phyloP scores from a whole-genome alignment of 2,113 vertebrate species.

The Cacatua alba region DNA sequence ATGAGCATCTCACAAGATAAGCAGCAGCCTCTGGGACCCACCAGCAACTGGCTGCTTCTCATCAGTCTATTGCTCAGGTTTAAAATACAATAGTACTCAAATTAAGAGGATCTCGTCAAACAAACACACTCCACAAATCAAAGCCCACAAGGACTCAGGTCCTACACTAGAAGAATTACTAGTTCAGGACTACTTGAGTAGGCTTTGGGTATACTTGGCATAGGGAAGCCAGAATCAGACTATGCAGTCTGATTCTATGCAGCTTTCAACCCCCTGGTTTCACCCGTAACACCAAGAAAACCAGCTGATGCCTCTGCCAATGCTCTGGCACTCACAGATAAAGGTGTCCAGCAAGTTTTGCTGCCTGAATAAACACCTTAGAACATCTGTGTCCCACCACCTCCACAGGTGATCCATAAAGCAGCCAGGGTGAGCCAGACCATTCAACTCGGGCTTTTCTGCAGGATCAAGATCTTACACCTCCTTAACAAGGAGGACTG shows the following conservation, averaged over 20 bases:
- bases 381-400: not conserved
- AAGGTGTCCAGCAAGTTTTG: fast-evolving
- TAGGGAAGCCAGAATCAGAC: not conserved
- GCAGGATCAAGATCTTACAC: not conserved
- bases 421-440: not conserved
- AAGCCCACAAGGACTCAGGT: not conserved
- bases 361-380: not conserved
- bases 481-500: fast-evolving
- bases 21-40: not conserved
- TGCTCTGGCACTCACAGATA: not conserved
- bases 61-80: not conserved
- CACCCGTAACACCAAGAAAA: fast-evolving
- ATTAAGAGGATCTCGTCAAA: not conserved
- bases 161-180: fast-evolving
- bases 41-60: not conserved
- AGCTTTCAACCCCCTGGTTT: not conserved
- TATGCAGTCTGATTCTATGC: too few species aligned
- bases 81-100: not conserved
- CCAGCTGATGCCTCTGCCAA: fast-evolving
- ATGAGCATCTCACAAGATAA: not conserved
- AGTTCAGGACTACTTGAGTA: not conserved
- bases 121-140: not conserved
- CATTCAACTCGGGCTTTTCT: too few species aligned
- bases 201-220: fast-evolving
- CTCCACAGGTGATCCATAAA: fast-evolving